These are phyloP conservation scores for Acanthaster planci DNA, from an alignment of 35 echinoderm and acorn worm genomes.

Conservation along the genomic window DNA sequence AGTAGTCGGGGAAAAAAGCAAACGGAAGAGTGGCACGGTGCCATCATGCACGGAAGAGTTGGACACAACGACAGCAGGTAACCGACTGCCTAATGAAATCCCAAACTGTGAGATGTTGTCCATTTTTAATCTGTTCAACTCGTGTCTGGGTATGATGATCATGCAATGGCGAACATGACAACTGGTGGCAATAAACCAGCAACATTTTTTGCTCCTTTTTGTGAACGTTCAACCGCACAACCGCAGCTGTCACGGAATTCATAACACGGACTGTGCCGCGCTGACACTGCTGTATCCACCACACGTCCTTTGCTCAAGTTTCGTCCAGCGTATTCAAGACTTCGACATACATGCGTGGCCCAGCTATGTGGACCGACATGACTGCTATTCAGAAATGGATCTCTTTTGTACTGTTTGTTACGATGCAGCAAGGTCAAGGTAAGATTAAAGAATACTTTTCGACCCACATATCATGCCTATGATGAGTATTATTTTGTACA, in stretches of 20 bases:
- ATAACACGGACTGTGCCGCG: background rate
- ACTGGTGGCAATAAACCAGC: background rate
- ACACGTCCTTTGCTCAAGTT: too few relatives aligned
- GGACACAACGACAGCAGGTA: background rate
- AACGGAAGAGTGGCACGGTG: too few relatives aligned
- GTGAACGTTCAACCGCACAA: background rate
- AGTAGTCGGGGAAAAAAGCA: too few relatives aligned
- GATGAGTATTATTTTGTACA: too few relatives aligned
- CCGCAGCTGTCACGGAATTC: constrained; percentile 12
- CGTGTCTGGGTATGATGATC: too few relatives aligned
- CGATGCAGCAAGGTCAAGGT: background rate
- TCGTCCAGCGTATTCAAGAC: too few relatives aligned
- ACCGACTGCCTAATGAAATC: background rate
- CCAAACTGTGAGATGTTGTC: constrained; percentile 1
- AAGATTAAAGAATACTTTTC: background rate
- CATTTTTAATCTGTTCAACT: background rate
- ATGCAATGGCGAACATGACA: constrained; percentile 7
- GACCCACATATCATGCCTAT: too few relatives aligned
- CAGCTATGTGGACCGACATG: background rate
- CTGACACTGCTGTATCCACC: background rate
- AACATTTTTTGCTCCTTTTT: background rate
- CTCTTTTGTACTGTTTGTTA: background rate
- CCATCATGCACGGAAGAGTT: too few relatives aligned
- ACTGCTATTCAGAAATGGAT: background rate
- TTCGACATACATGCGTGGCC: too few relatives aligned